Evolutionary conservation across 2,888 invertebrate species (phyloP).

Genomic region (Steromphala cineraria): DNA sequence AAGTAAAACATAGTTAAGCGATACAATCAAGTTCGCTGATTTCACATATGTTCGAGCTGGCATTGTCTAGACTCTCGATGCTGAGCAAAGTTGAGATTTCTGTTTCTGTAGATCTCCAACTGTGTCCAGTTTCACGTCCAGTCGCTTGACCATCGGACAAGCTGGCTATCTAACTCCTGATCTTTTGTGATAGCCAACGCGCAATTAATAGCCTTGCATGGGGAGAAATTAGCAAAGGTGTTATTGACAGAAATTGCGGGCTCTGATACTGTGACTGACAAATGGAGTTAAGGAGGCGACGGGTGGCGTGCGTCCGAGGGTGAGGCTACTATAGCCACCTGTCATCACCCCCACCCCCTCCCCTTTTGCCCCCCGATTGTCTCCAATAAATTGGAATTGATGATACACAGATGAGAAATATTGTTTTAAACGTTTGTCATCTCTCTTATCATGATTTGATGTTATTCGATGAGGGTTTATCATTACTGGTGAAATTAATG

Average conservation of each 20-base stretch:
- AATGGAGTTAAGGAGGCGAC: not conserved
- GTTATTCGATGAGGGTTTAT: too few relatives aligned
- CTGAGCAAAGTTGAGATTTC: too few relatives aligned
- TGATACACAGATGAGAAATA: too few relatives aligned
- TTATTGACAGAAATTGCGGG: not conserved
- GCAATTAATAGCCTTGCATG: constrained; percentile 22
- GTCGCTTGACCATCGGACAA: not conserved
- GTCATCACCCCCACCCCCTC: not conserved
- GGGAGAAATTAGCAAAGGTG: constrained; percentile 14
- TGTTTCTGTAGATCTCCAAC: not conserved
- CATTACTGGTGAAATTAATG: too few relatives aligned
- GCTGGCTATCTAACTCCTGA: constrained; percentile 11
- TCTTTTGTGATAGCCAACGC: constrained; percentile 20
- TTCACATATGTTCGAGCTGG: too few relatives aligned
- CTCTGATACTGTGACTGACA: constrained; percentile 17
- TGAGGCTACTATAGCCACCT: not conserved
- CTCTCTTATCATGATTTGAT: too few relatives aligned
- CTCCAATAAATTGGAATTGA: too few relatives aligned
- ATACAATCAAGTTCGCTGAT: too few relatives aligned
- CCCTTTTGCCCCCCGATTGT: not conserved
- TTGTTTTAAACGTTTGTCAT: too few relatives aligned
- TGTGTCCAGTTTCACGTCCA: not conserved
- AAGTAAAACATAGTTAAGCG: too few relatives aligned
- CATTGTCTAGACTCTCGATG: too few relatives aligned
- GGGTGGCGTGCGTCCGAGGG: not conserved